Conservation (phyloP, 2,113 vertebrate genomes). For the Rhegmatorhina hoffmannsi region DNA sequence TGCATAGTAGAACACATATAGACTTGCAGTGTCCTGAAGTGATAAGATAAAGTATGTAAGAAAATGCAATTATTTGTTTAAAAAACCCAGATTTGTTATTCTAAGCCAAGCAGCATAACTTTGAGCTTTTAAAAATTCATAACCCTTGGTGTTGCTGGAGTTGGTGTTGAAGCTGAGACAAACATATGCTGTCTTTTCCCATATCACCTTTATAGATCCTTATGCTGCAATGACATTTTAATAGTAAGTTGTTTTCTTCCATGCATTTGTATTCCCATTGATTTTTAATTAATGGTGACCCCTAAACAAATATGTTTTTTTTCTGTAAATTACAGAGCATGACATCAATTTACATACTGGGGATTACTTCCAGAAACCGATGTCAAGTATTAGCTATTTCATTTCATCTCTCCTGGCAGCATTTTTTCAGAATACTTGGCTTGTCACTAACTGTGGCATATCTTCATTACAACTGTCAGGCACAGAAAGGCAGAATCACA, state of each 20-base stretch:
- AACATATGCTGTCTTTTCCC: background rate
- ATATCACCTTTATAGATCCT: background rate
- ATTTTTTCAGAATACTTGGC: background rate
- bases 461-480: slow-evolving; percentile 25
- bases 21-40: background rate
- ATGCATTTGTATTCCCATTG: background rate
- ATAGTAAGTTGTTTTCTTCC: background rate
- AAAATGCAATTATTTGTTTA: background rate
- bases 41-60: background rate
- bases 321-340: background rate
- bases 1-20: background rate
- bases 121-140: background rate
- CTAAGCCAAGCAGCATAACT: background rate
- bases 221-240: background rate
- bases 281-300: background rate
- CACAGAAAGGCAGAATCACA: background rate
- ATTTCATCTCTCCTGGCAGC: background rate
- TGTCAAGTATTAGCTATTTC: background rate
- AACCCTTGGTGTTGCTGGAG: background rate
- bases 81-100: background rate
- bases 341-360: background rate
- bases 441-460: background rate
- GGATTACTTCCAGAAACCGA: background rate
- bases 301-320: background rate
- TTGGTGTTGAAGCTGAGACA: background rate